Percentiles rank a stretch among this genome's conserved stretches.
phyloP scores from a whole-genome alignment of 2,888 invertebrate genomes.

The Metellina segmentata region DNA sequence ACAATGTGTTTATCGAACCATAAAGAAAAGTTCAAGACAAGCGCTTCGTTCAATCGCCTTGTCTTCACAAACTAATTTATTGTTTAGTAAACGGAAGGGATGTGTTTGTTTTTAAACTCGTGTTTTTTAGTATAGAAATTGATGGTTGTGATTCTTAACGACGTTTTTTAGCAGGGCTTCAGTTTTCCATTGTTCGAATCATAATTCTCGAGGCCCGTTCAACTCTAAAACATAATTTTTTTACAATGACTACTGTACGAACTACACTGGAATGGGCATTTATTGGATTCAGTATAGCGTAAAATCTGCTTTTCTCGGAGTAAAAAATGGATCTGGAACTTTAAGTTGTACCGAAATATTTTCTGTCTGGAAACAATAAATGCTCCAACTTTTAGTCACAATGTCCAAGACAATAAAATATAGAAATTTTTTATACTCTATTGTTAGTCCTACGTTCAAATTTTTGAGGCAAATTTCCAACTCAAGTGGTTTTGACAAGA shows the following conservation, averaged over 20 bases:
- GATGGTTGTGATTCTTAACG: neutral
- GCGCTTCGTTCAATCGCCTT: neutral
- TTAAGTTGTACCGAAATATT: neutral
- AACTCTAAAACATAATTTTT: neutral
- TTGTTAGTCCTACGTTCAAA: no score
- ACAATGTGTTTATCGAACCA: conserved; percentile 20
- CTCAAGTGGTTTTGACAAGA: no score
- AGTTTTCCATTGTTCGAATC: neutral
- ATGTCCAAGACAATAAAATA: no score
- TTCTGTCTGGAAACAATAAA: no score
- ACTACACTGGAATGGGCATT: neutral
- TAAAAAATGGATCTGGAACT: neutral
- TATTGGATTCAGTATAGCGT: neutral
- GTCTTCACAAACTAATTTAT: neutral
- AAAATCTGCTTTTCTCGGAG: neutral
- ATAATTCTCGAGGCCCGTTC: neutral
- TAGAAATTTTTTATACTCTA: no score
- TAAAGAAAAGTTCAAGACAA: neutral
- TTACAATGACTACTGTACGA: neutral
- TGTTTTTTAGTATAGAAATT: neutral
- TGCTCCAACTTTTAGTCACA: neutral
- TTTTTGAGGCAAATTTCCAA: no score
- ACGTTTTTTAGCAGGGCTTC: neutral
- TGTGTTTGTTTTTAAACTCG: neutral
- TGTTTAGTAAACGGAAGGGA: conserved; percentile 1